A percentile compares a stretch with the other conserved stretches of the same genome.
phyloP scores from a whole-genome alignment of 2,797 vertebrate genomes.

The Typhlichthys eigenmanni region DNA sequence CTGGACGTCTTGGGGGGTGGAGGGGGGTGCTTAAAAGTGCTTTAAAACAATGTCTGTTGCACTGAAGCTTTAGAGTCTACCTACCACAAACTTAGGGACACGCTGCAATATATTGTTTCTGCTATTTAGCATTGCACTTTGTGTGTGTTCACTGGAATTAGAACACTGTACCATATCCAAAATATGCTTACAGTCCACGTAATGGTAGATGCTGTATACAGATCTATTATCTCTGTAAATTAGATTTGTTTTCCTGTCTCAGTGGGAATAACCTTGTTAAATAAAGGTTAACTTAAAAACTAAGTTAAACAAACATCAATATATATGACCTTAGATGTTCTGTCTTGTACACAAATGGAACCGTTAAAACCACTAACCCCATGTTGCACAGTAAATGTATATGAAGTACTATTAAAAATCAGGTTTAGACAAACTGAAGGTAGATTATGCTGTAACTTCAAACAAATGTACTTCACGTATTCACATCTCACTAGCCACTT shows the following conservation, averaged over 20 bases:
- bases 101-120: conserved; percentile 39
- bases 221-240: conserved; percentile 14
- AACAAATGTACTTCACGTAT: conserved; percentile 10
- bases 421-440: not conserved
- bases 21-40: conserved; percentile 47
- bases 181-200: conserved; percentile 22
- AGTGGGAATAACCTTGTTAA: not conserved
- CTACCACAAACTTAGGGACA: conserved; percentile 18
- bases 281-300: not conserved
- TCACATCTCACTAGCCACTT: conserved; percentile 4
- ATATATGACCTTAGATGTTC: conserved; percentile 17
- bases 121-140: conserved; percentile 55
- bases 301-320: conserved; percentile 17
- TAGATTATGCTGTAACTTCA: not conserved
- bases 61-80: conserved; percentile 64
- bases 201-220: conserved; percentile 20
- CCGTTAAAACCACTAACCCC: conserved; percentile 15
- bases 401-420: conserved; percentile 21
- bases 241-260: no score
- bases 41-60: conserved; percentile 58
- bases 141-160: conserved; percentile 14
- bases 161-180: conserved; percentile 27
- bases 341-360: conserved; percentile 34
- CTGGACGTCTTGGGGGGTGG: conserved; percentile 14
- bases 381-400: conserved; percentile 19